These are phyloP conservation scores for Copidosoma aretas DNA, from an alignment of 2,888 invertebrate species.

Conservation along the genomic window DNA sequence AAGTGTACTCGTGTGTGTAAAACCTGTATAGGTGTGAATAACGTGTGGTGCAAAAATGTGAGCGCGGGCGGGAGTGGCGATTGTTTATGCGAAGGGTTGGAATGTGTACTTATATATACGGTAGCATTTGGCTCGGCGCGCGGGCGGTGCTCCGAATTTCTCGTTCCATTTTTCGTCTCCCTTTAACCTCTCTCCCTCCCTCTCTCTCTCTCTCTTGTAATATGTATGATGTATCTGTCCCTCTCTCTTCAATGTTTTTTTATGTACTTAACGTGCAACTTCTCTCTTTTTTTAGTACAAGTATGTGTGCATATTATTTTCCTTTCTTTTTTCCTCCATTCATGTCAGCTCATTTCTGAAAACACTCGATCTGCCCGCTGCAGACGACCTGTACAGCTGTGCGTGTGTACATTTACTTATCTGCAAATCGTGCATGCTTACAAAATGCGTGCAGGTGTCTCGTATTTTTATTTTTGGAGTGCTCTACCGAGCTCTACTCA, in stretches of 20 bases:
- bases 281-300: background rate
- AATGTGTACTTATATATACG: background rate
- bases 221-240: background rate
- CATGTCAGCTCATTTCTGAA: no score
- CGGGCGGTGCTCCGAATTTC: background rate
- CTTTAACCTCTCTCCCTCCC: conserved; percentile 7
- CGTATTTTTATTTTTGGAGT: no score
- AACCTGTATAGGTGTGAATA: background rate
- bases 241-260: background rate
- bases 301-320: background rate
- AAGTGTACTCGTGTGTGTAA: background rate
- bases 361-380: no score
- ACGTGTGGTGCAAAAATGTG: no score
- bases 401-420: no score
- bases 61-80: background rate
- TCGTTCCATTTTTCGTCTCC: conserved; percentile 31
- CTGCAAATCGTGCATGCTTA: no score
- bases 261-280: background rate
- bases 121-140: background rate
- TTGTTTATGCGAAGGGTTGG: background rate
- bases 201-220: conserved; percentile 10
- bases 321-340: no score
- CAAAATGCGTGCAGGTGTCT: no score
- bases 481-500: no score
- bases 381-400: no score